phyloP scores from a whole-genome alignment of 37 sponge, comb jelly and placozoan genomes.

The Eunapius fragilis region DNA sequence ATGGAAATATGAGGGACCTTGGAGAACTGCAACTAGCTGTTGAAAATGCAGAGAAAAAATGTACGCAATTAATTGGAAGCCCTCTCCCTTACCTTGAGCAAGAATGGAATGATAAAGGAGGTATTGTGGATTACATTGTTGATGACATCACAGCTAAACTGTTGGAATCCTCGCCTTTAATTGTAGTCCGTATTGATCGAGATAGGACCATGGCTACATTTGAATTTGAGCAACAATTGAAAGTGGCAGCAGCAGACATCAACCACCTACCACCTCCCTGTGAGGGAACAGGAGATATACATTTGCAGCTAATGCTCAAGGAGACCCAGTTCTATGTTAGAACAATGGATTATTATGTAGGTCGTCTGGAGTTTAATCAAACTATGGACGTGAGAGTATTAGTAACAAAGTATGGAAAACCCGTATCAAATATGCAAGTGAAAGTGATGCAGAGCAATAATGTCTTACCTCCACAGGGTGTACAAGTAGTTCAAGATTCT shows the following conservation, averaged over 20 bases:
- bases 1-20: not conserved
- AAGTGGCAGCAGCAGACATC: not conserved
- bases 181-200: not conserved
- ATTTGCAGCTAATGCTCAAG: not conserved
- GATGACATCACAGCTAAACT: not conserved
- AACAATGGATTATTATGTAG: constrained; percentile 17
- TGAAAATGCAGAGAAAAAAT: not conserved
- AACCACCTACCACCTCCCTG: not conserved
- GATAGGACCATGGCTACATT: not conserved
- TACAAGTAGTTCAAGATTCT: not conserved
- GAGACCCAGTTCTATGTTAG: constrained; percentile 17
- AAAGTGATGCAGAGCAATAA: not conserved
- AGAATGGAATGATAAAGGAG: not conserved
- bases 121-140: constrained; percentile 2
- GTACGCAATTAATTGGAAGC: not conserved
- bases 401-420: constrained; percentile 36
- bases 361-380: not conserved
- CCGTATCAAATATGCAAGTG: not conserved
- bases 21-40: not conserved
- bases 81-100: not conserved
- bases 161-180: not conserved
- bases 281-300: not conserved
- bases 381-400: not conserved
- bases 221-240: not conserved
- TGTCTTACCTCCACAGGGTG: constrained; percentile 7